Conservation (phyloP, 2,797 vertebrate species). For the Neosilurus hyrtlii region DNA sequence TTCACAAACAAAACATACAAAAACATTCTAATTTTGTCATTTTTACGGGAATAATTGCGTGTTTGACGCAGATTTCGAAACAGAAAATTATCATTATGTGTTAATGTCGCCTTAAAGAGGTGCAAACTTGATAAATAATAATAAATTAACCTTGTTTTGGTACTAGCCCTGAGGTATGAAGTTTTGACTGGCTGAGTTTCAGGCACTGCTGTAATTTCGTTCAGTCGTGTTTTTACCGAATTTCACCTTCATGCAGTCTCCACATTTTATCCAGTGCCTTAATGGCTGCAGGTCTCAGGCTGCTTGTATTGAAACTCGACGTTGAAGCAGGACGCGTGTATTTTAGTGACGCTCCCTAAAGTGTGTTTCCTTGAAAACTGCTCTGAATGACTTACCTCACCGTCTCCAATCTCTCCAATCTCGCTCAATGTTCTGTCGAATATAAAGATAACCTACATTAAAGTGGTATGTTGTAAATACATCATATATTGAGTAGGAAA, state of each 20-base stretch:
- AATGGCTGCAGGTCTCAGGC: not conserved
- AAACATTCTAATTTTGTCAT: no score
- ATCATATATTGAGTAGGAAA: slow-evolving; percentile 17
- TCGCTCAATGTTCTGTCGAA: not conserved
- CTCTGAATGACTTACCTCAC: slow-evolving; percentile 31
- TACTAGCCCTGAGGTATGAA: not conserved
- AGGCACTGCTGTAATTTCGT: no score
- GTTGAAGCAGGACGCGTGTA: slow-evolving; percentile 38
- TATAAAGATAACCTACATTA: not conserved
- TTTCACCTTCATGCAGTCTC: not conserved
- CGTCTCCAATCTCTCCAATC: not conserved
- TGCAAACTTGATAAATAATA: not conserved
- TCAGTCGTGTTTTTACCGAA: no score
- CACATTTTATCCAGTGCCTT: not conserved
- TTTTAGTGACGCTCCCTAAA: slow-evolving; percentile 59
- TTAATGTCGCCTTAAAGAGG: not conserved
- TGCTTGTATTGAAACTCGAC: slow-evolving; percentile 32
- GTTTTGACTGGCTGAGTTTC: not conserved
- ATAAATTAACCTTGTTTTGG: not conserved
- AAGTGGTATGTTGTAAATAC: not conserved
- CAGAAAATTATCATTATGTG: not conserved
- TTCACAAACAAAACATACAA: not conserved
- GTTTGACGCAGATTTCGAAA: not conserved
- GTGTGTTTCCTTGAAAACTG: not conserved
- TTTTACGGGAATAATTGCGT: no score